These are phyloP conservation scores for Acromyrmex echinatior DNA, from an alignment of 1,140 invertebrate species.

Conservation along the genomic window DNA sequence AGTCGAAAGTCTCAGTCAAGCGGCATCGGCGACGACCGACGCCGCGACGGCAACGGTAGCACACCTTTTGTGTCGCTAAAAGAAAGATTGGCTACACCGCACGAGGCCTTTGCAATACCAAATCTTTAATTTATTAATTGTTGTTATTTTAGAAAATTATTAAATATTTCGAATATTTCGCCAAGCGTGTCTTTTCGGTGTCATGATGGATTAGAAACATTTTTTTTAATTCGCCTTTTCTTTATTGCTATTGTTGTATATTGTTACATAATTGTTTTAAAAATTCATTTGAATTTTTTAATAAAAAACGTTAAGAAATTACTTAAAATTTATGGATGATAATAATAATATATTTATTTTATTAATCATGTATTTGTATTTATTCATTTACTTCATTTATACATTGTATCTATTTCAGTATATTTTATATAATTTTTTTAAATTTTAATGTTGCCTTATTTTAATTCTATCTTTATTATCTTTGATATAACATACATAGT, in stretches of 20 bases:
- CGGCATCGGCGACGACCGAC: neutral
- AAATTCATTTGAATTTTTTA: neutral
- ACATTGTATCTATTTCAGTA: too few relatives aligned
- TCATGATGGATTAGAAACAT: neutral
- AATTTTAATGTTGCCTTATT: too few relatives aligned
- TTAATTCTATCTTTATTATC: too few relatives aligned
- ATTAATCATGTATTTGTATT: too few relatives aligned
- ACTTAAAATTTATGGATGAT: neutral
- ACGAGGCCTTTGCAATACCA: neutral
- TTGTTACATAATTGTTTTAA: neutral
- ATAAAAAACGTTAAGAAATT: neutral
- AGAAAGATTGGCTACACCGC: neutral
- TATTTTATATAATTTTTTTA: too few relatives aligned
- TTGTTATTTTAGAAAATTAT: conserved; percentile 28
- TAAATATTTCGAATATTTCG: neutral
- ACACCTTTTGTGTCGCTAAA: conserved; percentile 29
- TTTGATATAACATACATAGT: too few relatives aligned
- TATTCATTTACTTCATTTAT: too few relatives aligned
- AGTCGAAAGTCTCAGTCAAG: conserved; percentile 18
- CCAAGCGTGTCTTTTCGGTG: neutral
- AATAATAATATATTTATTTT: too few relatives aligned
- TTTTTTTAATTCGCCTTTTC: neutral
- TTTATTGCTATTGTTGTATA: neutral
- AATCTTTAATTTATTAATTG: conserved; percentile 33
- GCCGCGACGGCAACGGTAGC: conserved; percentile 14